Conservation (phyloP, 2,888 invertebrate genomes). For the Suillia variegata region DNA sequence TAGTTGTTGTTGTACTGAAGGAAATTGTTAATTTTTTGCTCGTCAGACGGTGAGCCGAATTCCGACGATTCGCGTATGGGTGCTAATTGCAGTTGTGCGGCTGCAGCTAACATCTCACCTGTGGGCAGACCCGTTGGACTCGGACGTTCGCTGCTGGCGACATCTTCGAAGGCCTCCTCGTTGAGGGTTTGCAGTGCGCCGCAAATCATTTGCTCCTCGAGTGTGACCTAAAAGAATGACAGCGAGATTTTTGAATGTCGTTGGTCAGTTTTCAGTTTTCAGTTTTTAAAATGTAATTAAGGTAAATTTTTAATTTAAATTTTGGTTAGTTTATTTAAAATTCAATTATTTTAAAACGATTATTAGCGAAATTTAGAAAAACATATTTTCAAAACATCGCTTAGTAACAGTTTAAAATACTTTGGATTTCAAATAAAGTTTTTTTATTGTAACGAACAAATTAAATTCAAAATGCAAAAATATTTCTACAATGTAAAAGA, state of each 20-base stretch:
- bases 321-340: too few relatives aligned
- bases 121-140: slow-evolving; percentile 65
- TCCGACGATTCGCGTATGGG: slow-evolving; percentile 61
- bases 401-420: too few relatives aligned
- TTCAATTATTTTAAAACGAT: too few relatives aligned
- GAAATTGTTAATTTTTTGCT: slow-evolving; percentile 48
- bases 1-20: slow-evolving; percentile 37
- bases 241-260: neutral
- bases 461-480: too few relatives aligned
- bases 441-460: too few relatives aligned
- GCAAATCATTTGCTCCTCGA: slow-evolving; percentile 95
- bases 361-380: too few relatives aligned
- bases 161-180: slow-evolving; percentile 92
- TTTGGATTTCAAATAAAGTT: too few relatives aligned
- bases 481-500: too few relatives aligned
- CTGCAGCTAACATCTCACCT: slow-evolving; percentile 62
- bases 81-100: slow-evolving; percentile 61
- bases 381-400: too few relatives aligned
- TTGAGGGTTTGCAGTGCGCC: slow-evolving; percentile 90
- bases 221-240: slow-evolving; percentile 72
- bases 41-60: slow-evolving; percentile 61
- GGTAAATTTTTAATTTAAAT: neutral
- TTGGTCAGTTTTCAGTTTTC: too few relatives aligned
- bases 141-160: slow-evolving; percentile 73
- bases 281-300: neutral